Base-by-base conservation (phyloP, 1,140 invertebrate species). In the Pogonognathellus flavescens region DNA sequence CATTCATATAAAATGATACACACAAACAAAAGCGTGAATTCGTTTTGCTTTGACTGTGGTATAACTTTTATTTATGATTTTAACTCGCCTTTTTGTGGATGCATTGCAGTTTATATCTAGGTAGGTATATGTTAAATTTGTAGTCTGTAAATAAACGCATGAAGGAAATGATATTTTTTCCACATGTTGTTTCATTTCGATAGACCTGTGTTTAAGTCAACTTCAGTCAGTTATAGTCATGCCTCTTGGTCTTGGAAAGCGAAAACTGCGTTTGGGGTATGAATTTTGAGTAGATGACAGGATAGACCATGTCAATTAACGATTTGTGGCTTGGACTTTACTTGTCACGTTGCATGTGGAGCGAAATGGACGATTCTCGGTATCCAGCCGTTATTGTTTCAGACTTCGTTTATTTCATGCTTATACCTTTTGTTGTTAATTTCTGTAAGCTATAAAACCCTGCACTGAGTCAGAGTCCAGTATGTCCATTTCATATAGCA, bases 251-350 rank as follows among this genome's bases (percentile, higher is more conserved):
- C 25, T 49, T 49, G 70, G 41, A 76, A 50, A 76, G 70, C 70
- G 41, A 76, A 76, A 76, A 76, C 41, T 49, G 16, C n/a, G 13
- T 76, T 76, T 76, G n/a, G 70, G 70, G 14, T 49, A 50, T 72
- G 41, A 11, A 72, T 76, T 41, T 31, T 76, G 70, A 76, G 20
- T 76, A 76, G 70, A 50, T 41, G 70, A 76, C 70, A 76, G 41
- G 70, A 76, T 76, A 76, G 41, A 31, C 31, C 41, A 76, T 50
- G 25, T 16, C 70, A 76, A 76, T 76, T 76, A 76, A 76, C 70
- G 25, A 76, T n/a, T 76, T 49, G 70, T 50, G 70, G 41, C 10
- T 76, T 20, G 16, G 22, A 25, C 13, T 76, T 76, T 76, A 31
- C 49, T 76, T 76, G 16, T 76, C 31, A n/a, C 7, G 41, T 76